Conservation (phyloP, 2,113 vertebrate species). For the Orthonyx spaldingii region DNA sequence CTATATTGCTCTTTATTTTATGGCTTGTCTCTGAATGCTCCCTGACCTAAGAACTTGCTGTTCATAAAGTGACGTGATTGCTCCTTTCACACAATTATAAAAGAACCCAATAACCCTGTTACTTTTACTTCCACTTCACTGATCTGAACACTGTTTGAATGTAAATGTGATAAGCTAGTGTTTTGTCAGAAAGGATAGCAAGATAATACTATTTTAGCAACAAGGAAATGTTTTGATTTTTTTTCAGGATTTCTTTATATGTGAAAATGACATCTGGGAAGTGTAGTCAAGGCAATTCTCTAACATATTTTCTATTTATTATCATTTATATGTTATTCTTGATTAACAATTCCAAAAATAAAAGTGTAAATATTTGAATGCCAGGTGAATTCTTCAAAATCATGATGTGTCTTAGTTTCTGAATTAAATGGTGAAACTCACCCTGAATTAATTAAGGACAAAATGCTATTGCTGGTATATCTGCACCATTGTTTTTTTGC, state of each 20-base stretch:
- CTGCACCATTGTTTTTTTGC: background rate
- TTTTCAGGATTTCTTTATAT: background rate
- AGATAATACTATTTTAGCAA: background rate
- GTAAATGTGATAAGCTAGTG: background rate
- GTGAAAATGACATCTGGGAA: background rate
- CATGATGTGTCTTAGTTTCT: background rate
- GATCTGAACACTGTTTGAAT: background rate
- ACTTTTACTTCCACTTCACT: background rate
- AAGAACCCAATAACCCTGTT: conserved; percentile 30
- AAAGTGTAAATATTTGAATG: background rate
- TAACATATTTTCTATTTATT: background rate
- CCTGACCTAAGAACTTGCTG: conserved; percentile 64
- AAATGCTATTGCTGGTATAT: background rate
- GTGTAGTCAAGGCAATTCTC: background rate
- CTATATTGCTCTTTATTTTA: conserved; percentile 72
- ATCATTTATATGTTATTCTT: background rate
- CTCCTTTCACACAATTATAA: conserved; percentile 60
- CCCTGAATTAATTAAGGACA: background rate
- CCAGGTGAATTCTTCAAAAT: background rate
- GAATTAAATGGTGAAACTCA: background rate
- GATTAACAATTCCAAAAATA: background rate
- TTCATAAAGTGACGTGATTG: conserved; percentile 61
- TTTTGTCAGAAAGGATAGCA: background rate
- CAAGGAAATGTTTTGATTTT: background rate
- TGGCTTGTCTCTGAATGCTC: conserved; percentile 68